Base-by-base conservation (phyloP, 2,888 invertebrate species). In the Pardosa pseudoannulata region DNA sequence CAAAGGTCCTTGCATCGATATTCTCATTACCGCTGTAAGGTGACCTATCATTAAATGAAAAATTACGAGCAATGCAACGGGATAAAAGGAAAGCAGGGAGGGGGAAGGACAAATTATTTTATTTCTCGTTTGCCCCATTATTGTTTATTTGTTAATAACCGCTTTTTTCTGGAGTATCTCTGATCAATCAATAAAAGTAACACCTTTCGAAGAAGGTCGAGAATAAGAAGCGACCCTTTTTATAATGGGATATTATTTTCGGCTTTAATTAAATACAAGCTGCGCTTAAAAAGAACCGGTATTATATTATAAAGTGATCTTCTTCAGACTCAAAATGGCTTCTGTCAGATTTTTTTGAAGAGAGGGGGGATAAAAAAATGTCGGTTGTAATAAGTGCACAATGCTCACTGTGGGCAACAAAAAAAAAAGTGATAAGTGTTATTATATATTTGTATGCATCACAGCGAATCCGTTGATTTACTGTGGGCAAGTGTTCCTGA, bases 131-230 rank as follows among this genome's bases (percentile, higher is more conserved):
- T 85, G n/a, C 67, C 67, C 67, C 79, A 73, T 78, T 78, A 78
- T 85, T 70, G 78, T 76, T 82, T 78, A 78, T 85, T 78, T 85
- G 73, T 85, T 85, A 79, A 85, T 85, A 85, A 85, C 68, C 56
- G 46, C 72, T 50, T n/a, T n/a, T n/a, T 36, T 11, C 65, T 36
- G 76, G 67, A n/a, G n/a, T n/a, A n/a, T n/a, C 65, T 67, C 83
- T 78, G 83, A 85, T 85, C 83, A 85, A 85, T 85, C 83, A 85
- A 85, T 85, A 85, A 85, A 73, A 67, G 83, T 78, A 85, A 85
- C 83, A 85, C 83, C 83, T 85, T 72, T 67, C 68, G n/a, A n/a
- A 39, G 68, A 39, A n/a, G 67, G 19, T 79, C 62, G 41, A 19
- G n/a, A 67, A 67, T 67, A 31, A 19, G 76, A 29, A 76, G 76